These are phyloP conservation scores for Eptesicus fuscus DNA, from an alignment of 2,113 vertebrate genomes.

Conservation along the genomic window DNA sequence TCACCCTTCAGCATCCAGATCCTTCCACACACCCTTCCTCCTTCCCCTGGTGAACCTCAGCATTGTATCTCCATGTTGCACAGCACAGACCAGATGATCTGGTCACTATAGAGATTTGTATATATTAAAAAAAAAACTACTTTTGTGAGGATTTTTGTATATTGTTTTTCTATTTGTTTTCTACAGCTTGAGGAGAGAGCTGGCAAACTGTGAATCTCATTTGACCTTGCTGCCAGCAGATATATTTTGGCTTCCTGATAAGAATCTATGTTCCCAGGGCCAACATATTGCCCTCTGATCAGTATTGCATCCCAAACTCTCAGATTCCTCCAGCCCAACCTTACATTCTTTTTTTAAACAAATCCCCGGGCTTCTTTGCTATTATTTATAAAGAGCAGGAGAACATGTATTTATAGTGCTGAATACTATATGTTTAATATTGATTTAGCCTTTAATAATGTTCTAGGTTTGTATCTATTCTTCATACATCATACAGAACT, in stretches of 20 bases:
- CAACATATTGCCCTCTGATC: conserved; percentile 32
- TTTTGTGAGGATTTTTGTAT: conserved; percentile 73
- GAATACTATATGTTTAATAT: conserved; percentile 65
- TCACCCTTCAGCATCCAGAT: neutral
- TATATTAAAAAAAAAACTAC: conserved; percentile 57
- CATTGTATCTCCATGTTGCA: conserved; percentile 38
- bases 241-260: conserved; percentile 62
- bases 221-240: conserved; percentile 56
- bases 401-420: conserved; percentile 73
- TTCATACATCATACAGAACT: conserved; percentile 82
- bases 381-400: conserved; percentile 68
- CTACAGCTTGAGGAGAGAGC: conserved; percentile 60
- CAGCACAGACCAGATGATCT: conserved; percentile 50
- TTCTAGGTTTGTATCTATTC: conserved; percentile 82
- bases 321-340: conserved; percentile 6
- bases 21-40: neutral
- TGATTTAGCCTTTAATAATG: conserved; percentile 71
- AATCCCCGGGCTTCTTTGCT: conserved; percentile 32
- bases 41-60: neutral
- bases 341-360: conserved; percentile 39
- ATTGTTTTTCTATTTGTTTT: conserved; percentile 75
- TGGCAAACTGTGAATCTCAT: conserved; percentile 67
- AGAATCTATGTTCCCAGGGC: conserved; percentile 17
- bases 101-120: conserved; percentile 70
- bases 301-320: conserved; percentile 57